Evolutionary conservation across 2,888 invertebrate species (phyloP), one percentile per base, ranked within the genome.

Genomic region (Tenodera sinensis): DNA sequence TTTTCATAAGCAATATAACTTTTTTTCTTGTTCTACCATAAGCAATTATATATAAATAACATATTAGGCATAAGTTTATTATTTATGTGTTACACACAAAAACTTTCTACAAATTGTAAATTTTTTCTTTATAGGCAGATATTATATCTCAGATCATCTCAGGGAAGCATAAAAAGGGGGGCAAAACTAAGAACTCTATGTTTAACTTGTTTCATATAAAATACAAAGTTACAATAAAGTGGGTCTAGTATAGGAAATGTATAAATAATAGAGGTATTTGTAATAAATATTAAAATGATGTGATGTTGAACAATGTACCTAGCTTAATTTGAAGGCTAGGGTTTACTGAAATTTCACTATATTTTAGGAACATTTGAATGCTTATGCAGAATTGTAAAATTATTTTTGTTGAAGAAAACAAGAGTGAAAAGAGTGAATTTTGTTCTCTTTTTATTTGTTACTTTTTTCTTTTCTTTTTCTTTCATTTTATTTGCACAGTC

Each of bases 141-240:
- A 83, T 42, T 82, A 82, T 82, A 87, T 89, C 89, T 89, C 89
- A 89, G 84, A 89, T 83, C 83, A 84, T 84, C 89, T 89, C 89
- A 89, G 89, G 89, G 89, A 89, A 89, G 82, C 30, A 82, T 83
- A 42, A 87, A 87, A 82, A 82, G 81, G 34, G 34, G 34, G 81
- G 71, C 30, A 30, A 81, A 81, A 81, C 30, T 86, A 71, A 87
- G 27, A 84, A 28, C 27, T n/a, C 82, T 83, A 34, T 87, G 34
- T 34, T 34, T 25, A 28, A 87, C 81, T 87, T 27, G 42, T 15
- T 34, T 82, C 81, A 30, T 42, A 15, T 25, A 84, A 87, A 83
- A 82, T 82, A 34, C 81, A 34, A 87, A 87, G 27, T 83, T 15
- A 12, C 84, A 87, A 82, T 82, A 82, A 34, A 42, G 83, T 34